phyloP scores from a whole-genome alignment of 2,797 vertebrate genomes.

The Naso thynnoides region DNA sequence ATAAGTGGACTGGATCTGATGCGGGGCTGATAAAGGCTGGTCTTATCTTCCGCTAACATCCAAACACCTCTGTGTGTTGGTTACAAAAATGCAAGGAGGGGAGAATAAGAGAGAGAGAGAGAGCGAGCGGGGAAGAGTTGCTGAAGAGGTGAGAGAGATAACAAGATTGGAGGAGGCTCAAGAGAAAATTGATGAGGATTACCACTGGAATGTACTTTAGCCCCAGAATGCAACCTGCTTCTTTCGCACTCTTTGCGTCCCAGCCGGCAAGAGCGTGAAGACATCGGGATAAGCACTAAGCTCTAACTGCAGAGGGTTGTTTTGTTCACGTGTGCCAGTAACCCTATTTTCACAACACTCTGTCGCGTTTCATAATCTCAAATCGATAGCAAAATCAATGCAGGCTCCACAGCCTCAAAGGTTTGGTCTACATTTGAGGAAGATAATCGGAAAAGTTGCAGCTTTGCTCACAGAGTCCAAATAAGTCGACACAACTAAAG shows the following conservation, averaged over 20 bases:
- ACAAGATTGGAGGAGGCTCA: constrained; percentile 52
- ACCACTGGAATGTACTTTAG: constrained; percentile 54
- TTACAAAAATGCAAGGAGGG: constrained; percentile 12
- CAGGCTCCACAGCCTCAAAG: constrained; percentile 3
- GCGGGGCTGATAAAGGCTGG: constrained; percentile 55
- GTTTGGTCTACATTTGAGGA: neutral
- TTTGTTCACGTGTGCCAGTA: neutral
- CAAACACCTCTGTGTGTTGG: constrained; percentile 44
- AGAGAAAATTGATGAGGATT: constrained; percentile 64
- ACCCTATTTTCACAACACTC: neutral
- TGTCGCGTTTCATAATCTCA: neutral
- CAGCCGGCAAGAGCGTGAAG: neutral
- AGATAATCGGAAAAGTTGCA: constrained; percentile 33
- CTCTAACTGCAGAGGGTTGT: neutral
- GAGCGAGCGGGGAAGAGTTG: constrained; percentile 21
- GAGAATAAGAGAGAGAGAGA: constrained; percentile 8
- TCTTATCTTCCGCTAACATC: constrained; percentile 63
- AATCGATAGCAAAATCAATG: constrained; percentile 8
- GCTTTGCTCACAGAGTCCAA: constrained; percentile 24
- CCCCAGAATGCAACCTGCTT: constrained; percentile 38
- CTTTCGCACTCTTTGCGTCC: constrained; percentile 23
- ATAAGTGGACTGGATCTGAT: constrained; percentile 68
- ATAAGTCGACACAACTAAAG: constrained; percentile 15
- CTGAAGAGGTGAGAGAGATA: constrained; percentile 64
- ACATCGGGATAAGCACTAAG: neutral